Evolutionary conservation across 1,140 invertebrate species (phyloP).

Genomic region (Holcopasites calliopsidis): DNA sequence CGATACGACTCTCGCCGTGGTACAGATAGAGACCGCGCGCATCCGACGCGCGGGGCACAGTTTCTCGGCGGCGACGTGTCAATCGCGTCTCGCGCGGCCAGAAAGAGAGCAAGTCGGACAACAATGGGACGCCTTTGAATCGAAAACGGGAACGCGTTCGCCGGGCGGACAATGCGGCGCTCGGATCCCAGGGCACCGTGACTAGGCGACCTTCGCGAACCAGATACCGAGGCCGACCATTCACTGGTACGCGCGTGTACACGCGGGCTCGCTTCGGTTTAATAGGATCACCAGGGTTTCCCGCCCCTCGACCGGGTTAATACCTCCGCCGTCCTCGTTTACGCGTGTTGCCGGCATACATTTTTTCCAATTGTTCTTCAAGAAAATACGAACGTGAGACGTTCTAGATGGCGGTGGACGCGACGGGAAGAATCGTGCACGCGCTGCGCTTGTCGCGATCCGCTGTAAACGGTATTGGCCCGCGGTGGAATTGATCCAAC

Average conservation of each 20-base stretch:
- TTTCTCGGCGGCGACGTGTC: slow-evolving; percentile 27
- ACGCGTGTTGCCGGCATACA: neutral
- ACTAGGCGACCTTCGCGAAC: slow-evolving; percentile 38
- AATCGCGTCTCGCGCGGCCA: too few relatives aligned
- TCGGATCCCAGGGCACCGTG: slow-evolving; percentile 20
- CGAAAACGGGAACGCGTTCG: slow-evolving; percentile 13
- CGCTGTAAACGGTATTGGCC: neutral
- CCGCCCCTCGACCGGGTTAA: neutral
- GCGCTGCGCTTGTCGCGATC: neutral
- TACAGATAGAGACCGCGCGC: slow-evolving; percentile 19
- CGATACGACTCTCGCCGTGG: slow-evolving; percentile 42
- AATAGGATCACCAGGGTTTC: slow-evolving; percentile 35
- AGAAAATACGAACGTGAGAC: too few relatives aligned
- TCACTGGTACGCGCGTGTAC: neutral
- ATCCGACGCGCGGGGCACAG: slow-evolving; percentile 2
- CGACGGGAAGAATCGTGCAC: too few relatives aligned
- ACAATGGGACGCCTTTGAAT: slow-evolving; percentile 10
- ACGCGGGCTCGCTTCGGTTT: neutral
- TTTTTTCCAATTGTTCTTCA: neutral
- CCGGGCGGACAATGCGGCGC: slow-evolving; percentile 3
- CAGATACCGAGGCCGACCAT: slow-evolving; percentile 35
- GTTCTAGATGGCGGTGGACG: too few relatives aligned
- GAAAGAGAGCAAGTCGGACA: neutral
- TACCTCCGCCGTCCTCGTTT: slow-evolving; percentile 9
- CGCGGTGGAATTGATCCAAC: neutral